Evolutionary conservation across 2,797 vertebrate species (phyloP).

Genomic region (Lutjanus argentimaculatus): DNA sequence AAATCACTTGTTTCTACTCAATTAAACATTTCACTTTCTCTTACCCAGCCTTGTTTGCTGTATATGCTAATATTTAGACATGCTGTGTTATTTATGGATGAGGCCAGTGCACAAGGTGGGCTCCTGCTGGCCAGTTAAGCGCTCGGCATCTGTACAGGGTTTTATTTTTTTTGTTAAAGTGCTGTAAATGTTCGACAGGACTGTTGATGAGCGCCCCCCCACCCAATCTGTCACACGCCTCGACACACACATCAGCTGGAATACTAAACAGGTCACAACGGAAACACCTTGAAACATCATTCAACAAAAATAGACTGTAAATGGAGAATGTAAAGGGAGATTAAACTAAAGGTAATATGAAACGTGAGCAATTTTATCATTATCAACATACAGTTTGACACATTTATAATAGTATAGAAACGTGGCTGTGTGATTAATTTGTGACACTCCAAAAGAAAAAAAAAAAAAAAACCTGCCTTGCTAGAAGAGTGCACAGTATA

Average conservation of each 20-base stretch:
- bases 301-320: conserved; percentile 34
- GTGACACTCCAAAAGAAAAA: background rate
- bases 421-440: background rate
- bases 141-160: conserved; percentile 34
- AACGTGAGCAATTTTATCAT: background rate
- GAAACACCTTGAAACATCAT: conserved; percentile 62
- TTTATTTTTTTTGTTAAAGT: conserved; percentile 29
- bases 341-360: conserved; percentile 3
- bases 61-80: conserved; percentile 61
- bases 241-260: conserved; percentile 49
- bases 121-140: conserved; percentile 59
- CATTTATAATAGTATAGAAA: background rate
- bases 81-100: conserved; percentile 62
- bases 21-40: conserved; percentile 50
- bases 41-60: conserved; percentile 23
- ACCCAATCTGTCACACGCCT: conserved; percentile 51
- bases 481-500: too few species aligned
- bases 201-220: conserved; percentile 43
- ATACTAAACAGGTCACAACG: conserved; percentile 67
- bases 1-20: conserved; percentile 54
- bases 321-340: background rate
- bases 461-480: background rate
- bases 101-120: conserved; percentile 40
- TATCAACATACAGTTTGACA: background rate
- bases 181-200: conserved; percentile 41